These are phyloP conservation scores for Harmothoe impar DNA, from an alignment of 2,888 invertebrate species.

Conservation along the genomic window DNA sequence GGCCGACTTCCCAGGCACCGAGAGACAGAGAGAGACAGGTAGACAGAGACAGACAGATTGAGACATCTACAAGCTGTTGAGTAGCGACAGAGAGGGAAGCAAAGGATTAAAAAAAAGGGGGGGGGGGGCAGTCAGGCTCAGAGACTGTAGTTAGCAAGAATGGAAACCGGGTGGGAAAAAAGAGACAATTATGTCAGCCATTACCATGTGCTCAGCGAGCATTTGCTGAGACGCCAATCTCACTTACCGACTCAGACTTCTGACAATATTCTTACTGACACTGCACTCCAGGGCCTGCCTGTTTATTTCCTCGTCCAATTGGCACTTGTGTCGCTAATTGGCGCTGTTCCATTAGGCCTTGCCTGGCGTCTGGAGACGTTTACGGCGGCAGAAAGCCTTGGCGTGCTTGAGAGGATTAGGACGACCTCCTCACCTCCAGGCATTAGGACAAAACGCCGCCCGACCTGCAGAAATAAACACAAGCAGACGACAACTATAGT, in stretches of 20 bases:
- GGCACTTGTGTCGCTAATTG: conserved; percentile 55
- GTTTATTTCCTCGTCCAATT: conserved; percentile 54
- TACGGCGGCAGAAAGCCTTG: neutral
- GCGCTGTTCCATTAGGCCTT: conserved; percentile 42
- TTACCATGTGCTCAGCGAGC: conserved; percentile 17
- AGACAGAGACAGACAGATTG: neutral
- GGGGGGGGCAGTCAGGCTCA: neutral
- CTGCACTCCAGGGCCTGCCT: neutral
- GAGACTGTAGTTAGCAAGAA: neutral
- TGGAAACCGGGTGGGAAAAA: neutral
- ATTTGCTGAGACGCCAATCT: conserved; percentile 51
- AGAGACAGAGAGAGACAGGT: neutral
- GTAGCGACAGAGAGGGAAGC: neutral
- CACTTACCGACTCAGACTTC: conserved; percentile 38
- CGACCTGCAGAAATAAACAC: conserved; percentile 13
- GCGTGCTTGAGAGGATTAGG: neutral
- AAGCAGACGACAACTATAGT: neutral
- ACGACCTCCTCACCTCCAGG: conserved; percentile 11
- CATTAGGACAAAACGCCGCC: conserved; percentile 23
- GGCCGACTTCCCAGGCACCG: neutral
- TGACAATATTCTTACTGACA: conserved; percentile 26
- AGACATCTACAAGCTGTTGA: too few relatives aligned
- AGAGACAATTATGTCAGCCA: conserved; percentile 24
- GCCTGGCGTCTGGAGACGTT: neutral
- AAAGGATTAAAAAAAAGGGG: too few relatives aligned